Base-by-base conservation (phyloP, 2,888 invertebrate species). In the Trichopria drosophilae region DNA sequence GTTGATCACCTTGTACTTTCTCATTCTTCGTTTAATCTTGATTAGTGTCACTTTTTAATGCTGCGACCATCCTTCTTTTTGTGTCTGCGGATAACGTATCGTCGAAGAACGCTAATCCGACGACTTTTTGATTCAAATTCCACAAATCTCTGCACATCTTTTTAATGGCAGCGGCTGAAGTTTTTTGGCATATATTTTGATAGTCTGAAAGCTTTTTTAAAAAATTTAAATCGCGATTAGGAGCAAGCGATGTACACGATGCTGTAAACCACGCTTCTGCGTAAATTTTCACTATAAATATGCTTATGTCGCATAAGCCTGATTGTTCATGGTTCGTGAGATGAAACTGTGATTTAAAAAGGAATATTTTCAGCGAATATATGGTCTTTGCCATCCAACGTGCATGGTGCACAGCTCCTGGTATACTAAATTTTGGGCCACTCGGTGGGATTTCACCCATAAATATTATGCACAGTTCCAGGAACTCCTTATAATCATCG, bases 341-440 rank as follows among this genome's bases (percentile, higher is more conserved):
- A 16, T 41, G 15, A n/a, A 52, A 47, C 15, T 36, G 40, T 31
- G 42, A 10, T 16, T 29, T n/a, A 34, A 48, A 52, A 4, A 48
- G 13, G 15, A 39, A 48, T n/a, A 52, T 48, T 20, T 52, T 48
- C 6, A 52, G 39, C 16, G 12, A 23, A 26, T 52, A 48, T n/a
- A 52, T 24, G 2, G 43, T 31, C 15, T 41, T 46, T 5, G 42
- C 22, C 31, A 45, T 22, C 51, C 46, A 42, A 18, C 41, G 13
- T 6, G 48, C 48, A 41, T 48, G 48, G 26, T 48, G 48, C 19
- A 40, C 34, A 6, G 48, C 41, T n/a, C n/a, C n/a, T n/a, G n/a
- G n/a, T n/a, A n/a, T n/a, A 26, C 32, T 48, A 19, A 48, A 40
- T 16, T 7, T n/a, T n/a, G 28, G 28, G 20, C 18, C 24, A 7